phyloP scores from a whole-genome alignment of 2,113 vertebrate species.

The Myanophis thanlyinensis region DNA sequence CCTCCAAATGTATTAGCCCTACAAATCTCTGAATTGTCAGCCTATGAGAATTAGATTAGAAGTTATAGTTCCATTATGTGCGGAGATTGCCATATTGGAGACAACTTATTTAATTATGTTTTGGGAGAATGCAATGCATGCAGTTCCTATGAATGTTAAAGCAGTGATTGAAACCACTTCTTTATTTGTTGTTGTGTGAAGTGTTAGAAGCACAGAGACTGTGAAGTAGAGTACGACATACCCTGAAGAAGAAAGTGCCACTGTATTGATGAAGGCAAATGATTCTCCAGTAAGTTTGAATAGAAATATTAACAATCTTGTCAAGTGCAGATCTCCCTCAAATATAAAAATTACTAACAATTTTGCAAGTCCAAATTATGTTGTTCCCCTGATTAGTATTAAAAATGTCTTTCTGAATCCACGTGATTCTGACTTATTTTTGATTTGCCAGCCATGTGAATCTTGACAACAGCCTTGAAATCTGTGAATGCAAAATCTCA shows the following conservation, averaged over 20 bases:
- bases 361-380: not conserved
- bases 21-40: not conserved
- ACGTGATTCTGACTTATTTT: not conserved
- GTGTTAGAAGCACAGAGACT: not conserved
- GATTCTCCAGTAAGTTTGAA: not conserved
- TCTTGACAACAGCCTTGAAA: not conserved
- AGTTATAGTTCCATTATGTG: not conserved
- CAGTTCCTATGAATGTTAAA: not conserved
- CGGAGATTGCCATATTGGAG: not conserved
- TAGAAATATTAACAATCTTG: not conserved
- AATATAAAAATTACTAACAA: not conserved
- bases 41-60: not conserved
- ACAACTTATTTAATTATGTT: not conserved
- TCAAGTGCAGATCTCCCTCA: not conserved
- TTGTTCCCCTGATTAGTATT: not conserved
- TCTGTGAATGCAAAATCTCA: not conserved
- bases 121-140: not conserved
- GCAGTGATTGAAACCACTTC: not conserved
- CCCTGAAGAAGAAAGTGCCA: not conserved
- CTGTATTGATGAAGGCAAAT: not conserved
- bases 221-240: not conserved
- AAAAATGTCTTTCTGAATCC: not conserved
- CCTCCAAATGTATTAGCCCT: not conserved
- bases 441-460: not conserved
- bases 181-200: not conserved